Evolutionary conservation across 1,140 invertebrate genomes (phyloP).

Genomic region (Musca domestica): DNA sequence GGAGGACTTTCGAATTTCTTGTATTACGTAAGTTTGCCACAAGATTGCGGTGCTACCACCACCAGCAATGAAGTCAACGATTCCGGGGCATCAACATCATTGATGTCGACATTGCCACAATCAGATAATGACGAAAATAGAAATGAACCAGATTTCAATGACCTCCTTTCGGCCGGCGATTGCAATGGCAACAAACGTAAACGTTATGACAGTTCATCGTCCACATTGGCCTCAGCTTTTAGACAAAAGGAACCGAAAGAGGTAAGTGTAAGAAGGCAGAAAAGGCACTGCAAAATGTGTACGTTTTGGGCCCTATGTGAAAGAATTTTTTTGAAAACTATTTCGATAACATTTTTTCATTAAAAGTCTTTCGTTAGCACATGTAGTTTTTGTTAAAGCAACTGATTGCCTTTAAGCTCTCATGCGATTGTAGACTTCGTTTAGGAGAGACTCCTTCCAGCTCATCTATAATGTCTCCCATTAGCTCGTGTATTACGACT

Average conservation of each 20-base stretch:
- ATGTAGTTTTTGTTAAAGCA: no score
- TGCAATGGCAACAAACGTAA: slow-evolving; percentile 9
- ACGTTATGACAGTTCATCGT: slow-evolving; percentile 10
- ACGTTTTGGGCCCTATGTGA: no score
- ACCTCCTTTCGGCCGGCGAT: background rate
- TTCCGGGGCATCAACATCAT: background rate
- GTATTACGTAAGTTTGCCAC: slow-evolving; percentile 75
- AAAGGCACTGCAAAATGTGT: no score
- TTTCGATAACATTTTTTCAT: background rate
- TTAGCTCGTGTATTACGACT: no score
- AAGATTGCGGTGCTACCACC: slow-evolving; percentile 33
- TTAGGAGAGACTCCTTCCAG: no score
- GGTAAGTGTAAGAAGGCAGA: no score
- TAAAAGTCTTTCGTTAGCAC: no score
- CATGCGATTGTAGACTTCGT: no score
- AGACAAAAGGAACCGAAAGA: slow-evolving; percentile 13
- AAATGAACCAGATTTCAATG: slow-evolving; percentile 14
- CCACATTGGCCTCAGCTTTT: background rate
- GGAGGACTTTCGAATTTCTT: slow-evolving; percentile 78
- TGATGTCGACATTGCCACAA: background rate
- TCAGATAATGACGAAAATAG: slow-evolving; percentile 24
- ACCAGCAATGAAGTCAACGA: slow-evolving; percentile 7
- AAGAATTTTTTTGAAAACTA: no score
- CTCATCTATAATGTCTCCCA: no score
- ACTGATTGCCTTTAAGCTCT: no score